A percentile compares a stretch with the other conserved stretches of the same genome.
Evolutionary conservation across 2,797 vertebrate genomes (phyloP).

Genomic region (Caiman crocodilus): DNA sequence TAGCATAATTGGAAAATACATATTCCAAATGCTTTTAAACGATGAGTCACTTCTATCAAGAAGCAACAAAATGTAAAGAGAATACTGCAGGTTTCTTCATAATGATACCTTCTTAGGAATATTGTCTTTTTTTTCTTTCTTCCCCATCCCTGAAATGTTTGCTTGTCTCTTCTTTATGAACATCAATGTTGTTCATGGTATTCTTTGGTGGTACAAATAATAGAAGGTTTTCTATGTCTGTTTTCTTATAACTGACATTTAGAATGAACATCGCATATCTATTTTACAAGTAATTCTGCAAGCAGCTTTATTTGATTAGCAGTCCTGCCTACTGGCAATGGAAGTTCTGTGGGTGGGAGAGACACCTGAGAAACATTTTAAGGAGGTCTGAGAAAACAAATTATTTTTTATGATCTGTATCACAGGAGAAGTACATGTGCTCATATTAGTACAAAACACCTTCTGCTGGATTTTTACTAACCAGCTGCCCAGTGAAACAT

Average conservation of each 20-base stretch:
- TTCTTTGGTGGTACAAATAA: not conserved
- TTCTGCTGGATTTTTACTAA: constrained; percentile 5
- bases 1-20: not conserved
- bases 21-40: not conserved
- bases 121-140: not conserved
- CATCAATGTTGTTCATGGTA: not conserved
- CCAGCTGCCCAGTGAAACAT: not conserved
- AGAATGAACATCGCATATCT: not conserved
- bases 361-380: not conserved
- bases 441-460: not conserved
- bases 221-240: not conserved
- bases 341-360: not conserved
- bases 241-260: not conserved
- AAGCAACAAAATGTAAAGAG: constrained; percentile 1
- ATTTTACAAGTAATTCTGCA: constrained; percentile 9
- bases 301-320: not conserved
- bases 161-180: not conserved
- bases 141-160: not conserved
- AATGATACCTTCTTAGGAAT: not conserved
- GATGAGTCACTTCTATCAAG: not conserved
- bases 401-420: not conserved
- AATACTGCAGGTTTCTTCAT: not conserved
- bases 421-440: constrained; percentile 25
- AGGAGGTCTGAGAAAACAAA: not conserved
- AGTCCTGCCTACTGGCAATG: not conserved